phyloP scores from a whole-genome alignment of 2,797 vertebrate species.

The Buceros bicornis region DNA sequence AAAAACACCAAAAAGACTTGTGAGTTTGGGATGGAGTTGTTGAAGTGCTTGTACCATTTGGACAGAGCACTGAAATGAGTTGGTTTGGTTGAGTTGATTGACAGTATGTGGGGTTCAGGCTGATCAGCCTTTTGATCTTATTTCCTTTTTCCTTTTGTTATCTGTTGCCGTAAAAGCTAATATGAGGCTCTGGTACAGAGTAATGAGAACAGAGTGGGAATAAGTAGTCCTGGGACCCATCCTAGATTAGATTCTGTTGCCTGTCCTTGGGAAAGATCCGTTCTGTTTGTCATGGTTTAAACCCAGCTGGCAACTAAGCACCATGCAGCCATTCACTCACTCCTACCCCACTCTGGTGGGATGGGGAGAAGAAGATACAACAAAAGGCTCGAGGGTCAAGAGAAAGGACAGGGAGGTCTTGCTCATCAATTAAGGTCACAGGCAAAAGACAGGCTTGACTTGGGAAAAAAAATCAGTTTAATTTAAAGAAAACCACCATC shows the following conservation, averaged over 20 bases:
- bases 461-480: too few species aligned
- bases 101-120: too few species aligned
- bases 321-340: too few species aligned
- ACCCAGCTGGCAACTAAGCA: too few species aligned
- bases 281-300: background rate
- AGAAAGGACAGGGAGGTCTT: too few species aligned
- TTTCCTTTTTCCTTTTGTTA: background rate
- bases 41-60: background rate
- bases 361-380: too few species aligned
- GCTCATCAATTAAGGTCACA: too few species aligned
- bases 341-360: too few species aligned
- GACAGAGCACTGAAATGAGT: background rate
- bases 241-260: background rate
- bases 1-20: slow-evolving; percentile 87
- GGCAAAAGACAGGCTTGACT: too few species aligned
- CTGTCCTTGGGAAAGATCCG: background rate
- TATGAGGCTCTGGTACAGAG: background rate
- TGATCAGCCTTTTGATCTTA: background rate
- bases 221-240: background rate
- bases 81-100: background rate
- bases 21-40: slow-evolving; percentile 76
- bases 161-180: background rate
- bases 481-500: too few species aligned
- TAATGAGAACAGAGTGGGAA: background rate
- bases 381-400: too few species aligned